Percentiles rank a stretch among this genome's conserved stretches.
These are phyloP conservation scores for Caenorhabditis wallacei DNA, from an alignment of 2,888 invertebrate species.

Conservation along the genomic window DNA sequence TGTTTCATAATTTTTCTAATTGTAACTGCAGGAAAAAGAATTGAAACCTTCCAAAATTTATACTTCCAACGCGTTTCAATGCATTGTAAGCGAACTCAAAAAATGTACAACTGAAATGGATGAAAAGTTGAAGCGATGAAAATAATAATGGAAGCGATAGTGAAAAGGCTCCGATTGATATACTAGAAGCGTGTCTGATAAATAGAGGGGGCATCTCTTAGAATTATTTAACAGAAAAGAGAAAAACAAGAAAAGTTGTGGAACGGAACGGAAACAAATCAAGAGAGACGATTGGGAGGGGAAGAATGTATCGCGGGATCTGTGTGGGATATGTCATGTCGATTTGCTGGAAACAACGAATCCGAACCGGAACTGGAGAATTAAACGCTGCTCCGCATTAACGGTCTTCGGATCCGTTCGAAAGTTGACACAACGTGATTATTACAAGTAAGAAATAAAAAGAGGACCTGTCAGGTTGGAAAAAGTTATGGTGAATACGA, in stretches of 20 bases:
- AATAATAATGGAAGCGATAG: constrained; percentile 28
- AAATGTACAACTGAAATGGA: constrained; percentile 36
- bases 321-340: constrained; percentile 57
- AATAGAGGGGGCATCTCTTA: constrained; percentile 1
- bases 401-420: constrained; percentile 32
- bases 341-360: constrained; percentile 54
- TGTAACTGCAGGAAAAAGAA: not conserved
- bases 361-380: constrained; percentile 18
- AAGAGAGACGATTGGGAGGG: constrained; percentile 31
- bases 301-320: constrained; percentile 48
- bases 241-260: constrained; percentile 7
- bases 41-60: constrained; percentile 18
- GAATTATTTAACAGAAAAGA: constrained; percentile 11
- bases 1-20: too few species aligned
- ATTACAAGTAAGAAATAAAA: constrained; percentile 55
- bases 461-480: constrained; percentile 29
- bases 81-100: constrained; percentile 12
- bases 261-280: constrained; percentile 3
- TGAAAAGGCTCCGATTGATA: not conserved
- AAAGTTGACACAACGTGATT: constrained; percentile 59
- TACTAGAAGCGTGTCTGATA: constrained; percentile 29
- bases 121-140: not conserved
- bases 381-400: constrained; percentile 5
- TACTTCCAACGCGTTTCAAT: constrained; percentile 28
- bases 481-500: constrained; percentile 29